Evolutionary conservation across 2,888 invertebrate species (phyloP), one percentile per base, ranked within the genome.

Genomic region (Harpagoxenus sublaevis): DNA sequence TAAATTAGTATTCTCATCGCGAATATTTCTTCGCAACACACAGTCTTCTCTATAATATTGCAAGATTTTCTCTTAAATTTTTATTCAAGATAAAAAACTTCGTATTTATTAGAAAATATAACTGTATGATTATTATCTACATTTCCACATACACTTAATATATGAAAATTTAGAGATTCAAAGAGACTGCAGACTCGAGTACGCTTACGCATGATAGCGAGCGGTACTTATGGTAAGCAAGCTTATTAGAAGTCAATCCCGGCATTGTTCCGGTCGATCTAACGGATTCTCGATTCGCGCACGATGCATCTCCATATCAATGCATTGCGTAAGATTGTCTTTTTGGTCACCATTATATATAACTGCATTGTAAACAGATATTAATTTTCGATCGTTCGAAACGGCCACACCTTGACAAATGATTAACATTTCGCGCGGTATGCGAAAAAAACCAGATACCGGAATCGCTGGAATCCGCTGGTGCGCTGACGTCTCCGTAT

Each of bases 211-310:
- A 53, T 12, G 23, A 65, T 10, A 77, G 18, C n/a, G 2, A 78
- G 28, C n/a, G 4, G 0, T n/a, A n/a, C 28, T 70, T 89, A 86
- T 78, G 84, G 83, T 73, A 87, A 90, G 90, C 86, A 87, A 88
- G 88, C 86, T 88, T 87, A 86, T 88, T 87, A 84, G 74, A 73
- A 84, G 85, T 88, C 87, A 85, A 88, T 90, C 77, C 86, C 78
- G 86, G 87, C 86, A 91, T 89, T 91, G 91, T 92, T 91, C 88
- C 85, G 83, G 75, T 82, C 73, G 66, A 60, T 89, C 83, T 85
- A 86, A 88, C 84, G 83, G 48, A 31, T 68, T 66, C 66, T 79
- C 62, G 82, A 88, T 92, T 88, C 89, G 84, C 89, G 84, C 89
- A 89, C 89, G 89, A 90, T 85, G 87, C 87, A 83, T 87, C 85